A percentile compares a stretch with the other conserved stretches of the same genome.
Evolutionary conservation across 2,113 vertebrate species (phyloP).

Genomic region (Sciurus niger): DNA sequence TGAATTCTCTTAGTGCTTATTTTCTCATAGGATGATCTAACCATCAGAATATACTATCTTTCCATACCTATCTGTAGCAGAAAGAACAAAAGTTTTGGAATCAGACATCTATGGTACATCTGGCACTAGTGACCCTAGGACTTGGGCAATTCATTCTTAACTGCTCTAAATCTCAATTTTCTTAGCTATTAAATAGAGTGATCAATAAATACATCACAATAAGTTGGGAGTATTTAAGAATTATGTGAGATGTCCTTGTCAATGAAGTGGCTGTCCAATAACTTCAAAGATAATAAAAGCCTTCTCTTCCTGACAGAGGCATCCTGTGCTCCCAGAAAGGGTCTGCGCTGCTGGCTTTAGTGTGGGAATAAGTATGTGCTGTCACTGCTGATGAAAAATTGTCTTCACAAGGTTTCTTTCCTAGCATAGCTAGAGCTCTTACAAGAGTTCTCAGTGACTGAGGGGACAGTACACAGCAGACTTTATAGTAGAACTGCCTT

Average conservation of each 20-base stretch:
- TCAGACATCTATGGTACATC: background rate
- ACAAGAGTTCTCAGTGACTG: background rate
- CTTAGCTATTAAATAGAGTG: background rate
- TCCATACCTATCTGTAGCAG: background rate
- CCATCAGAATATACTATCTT: background rate
- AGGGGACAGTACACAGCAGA: background rate
- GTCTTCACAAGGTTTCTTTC: background rate
- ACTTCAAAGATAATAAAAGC: background rate
- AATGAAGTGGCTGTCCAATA: background rate
- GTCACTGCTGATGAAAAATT: background rate
- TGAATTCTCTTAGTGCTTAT: background rate
- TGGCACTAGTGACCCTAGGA: background rate
- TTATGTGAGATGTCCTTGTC: background rate
- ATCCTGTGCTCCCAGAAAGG: background rate
- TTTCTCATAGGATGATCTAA: background rate
- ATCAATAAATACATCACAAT: background rate
- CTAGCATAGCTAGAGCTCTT: background rate
- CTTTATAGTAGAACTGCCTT: background rate
- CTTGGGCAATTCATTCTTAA: background rate
- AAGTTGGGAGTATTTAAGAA: constrained; percentile 2
- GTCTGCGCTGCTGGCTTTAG: background rate
- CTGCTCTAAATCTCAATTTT: background rate
- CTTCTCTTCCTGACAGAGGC: background rate
- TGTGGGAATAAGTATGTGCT: background rate
- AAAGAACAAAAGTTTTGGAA: background rate